Conservation (phyloP, 2,888 invertebrate genomes). For the Gymnosoma rotundatum region DNA sequence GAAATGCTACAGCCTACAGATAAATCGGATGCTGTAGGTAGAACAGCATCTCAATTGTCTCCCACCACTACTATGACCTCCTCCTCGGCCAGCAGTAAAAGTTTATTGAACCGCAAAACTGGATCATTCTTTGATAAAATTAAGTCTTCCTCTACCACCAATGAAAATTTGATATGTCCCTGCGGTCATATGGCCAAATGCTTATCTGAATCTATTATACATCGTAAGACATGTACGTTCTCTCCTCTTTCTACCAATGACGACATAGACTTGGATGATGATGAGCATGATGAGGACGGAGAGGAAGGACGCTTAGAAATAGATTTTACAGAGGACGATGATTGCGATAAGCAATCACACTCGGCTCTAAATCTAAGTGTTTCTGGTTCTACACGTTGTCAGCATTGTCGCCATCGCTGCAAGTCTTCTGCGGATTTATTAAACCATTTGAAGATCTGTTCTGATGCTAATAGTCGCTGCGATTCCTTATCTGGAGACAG, state of each 20-base stretch:
- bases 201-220: constrained; percentile 90
- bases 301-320: constrained; percentile 78
- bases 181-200: constrained; percentile 91
- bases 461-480: constrained; percentile 83
- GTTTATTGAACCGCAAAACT: constrained; percentile 75
- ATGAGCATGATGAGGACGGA: constrained; percentile 76
- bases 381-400: constrained; percentile 89
- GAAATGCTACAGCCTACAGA: constrained; percentile 75
- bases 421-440: constrained; percentile 91
- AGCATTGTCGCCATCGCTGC: constrained; percentile 92
- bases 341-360: constrained; percentile 80
- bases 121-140: constrained; percentile 92
- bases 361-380: constrained; percentile 82
- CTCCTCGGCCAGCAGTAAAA: constrained; percentile 75
- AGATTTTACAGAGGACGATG: constrained; percentile 78
- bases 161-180: constrained; percentile 86
- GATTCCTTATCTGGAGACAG: constrained; percentile 81
- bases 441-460: constrained; percentile 89
- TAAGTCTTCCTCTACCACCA: constrained; percentile 87
- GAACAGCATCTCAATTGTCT: constrained; percentile 74
- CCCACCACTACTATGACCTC: constrained; percentile 75
- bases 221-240: constrained; percentile 86
- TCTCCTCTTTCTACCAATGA: constrained; percentile 77
- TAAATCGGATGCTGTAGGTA: constrained; percentile 73
- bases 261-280: constrained; percentile 76